These are phyloP conservation scores for Notothenia coriiceps DNA, from an alignment of 2,113 vertebrate species.

Conservation along the genomic window DNA sequence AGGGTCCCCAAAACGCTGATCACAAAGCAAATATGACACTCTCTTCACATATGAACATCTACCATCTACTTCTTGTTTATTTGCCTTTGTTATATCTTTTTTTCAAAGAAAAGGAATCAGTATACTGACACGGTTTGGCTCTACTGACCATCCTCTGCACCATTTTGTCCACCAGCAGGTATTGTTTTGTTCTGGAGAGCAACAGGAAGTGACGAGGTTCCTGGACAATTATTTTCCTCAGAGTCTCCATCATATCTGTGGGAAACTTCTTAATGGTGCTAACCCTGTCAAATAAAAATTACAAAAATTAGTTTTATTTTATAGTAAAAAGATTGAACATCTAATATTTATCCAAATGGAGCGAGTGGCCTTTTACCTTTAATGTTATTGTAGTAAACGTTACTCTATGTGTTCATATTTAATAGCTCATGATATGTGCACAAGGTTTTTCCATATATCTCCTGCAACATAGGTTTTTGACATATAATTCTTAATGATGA, in stretches of 20 bases:
- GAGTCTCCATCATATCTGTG: slow-evolving; percentile 67
- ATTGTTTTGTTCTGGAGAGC: slow-evolving; percentile 77
- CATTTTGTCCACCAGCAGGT: slow-evolving; percentile 83
- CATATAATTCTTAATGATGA: not conserved
- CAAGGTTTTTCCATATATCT: not conserved
- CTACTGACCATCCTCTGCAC: slow-evolving; percentile 79
- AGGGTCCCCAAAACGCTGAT: not conserved
- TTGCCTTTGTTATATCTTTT: not conserved
- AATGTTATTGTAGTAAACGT: not conserved
- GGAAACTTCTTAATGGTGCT: slow-evolving; percentile 82
- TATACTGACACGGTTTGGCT: not conserved
- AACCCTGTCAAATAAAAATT: slow-evolving; percentile 62
- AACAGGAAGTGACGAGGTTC: slow-evolving; percentile 76
- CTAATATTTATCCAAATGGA: not conserved
- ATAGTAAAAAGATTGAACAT: not conserved
- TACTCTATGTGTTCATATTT: not conserved
- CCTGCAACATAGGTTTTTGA: not conserved
- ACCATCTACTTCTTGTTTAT: not conserved
- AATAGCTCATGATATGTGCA: not conserved
- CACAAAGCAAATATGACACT: not conserved
- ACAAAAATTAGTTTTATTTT: too few relatives aligned
- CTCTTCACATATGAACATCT: not conserved
- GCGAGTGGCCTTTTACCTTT: not conserved
- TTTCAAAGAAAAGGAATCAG: not conserved
- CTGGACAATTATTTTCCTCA: slow-evolving; percentile 75